Base-by-base conservation (phyloP, 2,888 invertebrate genomes). In the Monochamus alternatus region DNA sequence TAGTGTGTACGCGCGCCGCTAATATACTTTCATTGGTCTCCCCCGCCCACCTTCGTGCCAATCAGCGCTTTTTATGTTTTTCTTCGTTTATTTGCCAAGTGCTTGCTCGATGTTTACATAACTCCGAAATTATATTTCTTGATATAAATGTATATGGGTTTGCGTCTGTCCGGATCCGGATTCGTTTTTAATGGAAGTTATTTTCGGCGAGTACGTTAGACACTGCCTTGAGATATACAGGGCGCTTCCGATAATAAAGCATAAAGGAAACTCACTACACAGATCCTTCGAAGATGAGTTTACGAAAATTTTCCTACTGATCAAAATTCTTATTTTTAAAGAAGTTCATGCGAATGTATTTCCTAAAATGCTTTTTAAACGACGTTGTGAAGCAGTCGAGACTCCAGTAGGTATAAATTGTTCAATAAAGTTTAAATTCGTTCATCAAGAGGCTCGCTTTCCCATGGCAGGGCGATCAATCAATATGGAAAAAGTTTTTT, bases 21-120 rank as follows among this genome's bases (percentile, higher is more conserved):
- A 84, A 85, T 85, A 38, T 38, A 84, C 84, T 84, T 84, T 84
- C 84, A 84, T 84, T 83, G 81, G 81, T 75, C 71, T 78, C 74
- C 78, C 74, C 78, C 77, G 75, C 74, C 75, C 79, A 76, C 76
- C 79, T 78, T 74, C 77, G 75, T 80, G 79, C 82, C 84, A 82
- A 84, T 84, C 84, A 81, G 76, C 74, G 83, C 83, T 80, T 81
- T 83, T 81, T 80, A 79, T 78, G 81, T 83, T 83, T 77, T 81
- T 80, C 81, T 81, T 82, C 81, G 78, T 80, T 75, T 81, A 78
- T 81, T 81, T 79, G 78, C 78, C 73, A 55, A 60, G 73, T 59
- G 59, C 51, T 69, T 60, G 51, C 31, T 60, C 31, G 22, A 75
- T 73, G 76, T 76, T 76, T 73, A 73, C 76, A 73, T 31, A 66